These are phyloP conservation scores for Glaucidium brasilianum DNA, from an alignment of 2,113 vertebrate species.

Conservation along the genomic window DNA sequence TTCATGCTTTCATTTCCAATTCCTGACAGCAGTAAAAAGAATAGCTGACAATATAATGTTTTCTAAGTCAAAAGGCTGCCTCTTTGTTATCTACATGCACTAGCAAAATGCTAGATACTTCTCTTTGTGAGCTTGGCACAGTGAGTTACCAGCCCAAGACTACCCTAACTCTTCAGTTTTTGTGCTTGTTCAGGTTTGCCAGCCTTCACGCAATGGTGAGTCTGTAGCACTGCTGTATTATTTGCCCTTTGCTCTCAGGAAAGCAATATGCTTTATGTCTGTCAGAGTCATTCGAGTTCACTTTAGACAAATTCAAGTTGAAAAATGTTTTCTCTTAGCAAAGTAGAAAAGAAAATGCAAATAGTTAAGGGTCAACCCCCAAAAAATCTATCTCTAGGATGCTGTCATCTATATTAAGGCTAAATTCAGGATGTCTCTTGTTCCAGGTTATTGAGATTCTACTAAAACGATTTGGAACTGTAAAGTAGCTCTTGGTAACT, in stretches of 20 bases:
- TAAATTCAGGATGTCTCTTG: background rate
- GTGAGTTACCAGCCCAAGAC: background rate
- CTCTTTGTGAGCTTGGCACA: background rate
- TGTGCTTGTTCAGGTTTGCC: background rate
- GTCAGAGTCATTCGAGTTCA: background rate
- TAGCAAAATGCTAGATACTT: background rate
- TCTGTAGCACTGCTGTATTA: background rate
- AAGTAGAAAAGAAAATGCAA: background rate
- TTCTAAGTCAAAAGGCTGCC: background rate
- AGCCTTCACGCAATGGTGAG: background rate
- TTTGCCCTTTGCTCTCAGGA: background rate
- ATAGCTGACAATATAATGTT: background rate
- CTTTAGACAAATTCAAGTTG: background rate
- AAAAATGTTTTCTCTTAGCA: background rate
- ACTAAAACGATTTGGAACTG: background rate
- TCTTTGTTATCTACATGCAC: background rate
- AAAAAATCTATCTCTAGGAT: background rate
- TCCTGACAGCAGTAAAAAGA: background rate
- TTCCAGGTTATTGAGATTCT: background rate
- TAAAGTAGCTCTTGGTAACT: background rate
- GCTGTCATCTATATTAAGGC: background rate
- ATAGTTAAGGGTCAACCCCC: background rate
- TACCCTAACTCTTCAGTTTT: background rate
- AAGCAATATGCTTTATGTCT: background rate
- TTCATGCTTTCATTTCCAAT: background rate